Base-by-base conservation (phyloP, 1,140 invertebrate genomes). In the Limonius californicus region DNA sequence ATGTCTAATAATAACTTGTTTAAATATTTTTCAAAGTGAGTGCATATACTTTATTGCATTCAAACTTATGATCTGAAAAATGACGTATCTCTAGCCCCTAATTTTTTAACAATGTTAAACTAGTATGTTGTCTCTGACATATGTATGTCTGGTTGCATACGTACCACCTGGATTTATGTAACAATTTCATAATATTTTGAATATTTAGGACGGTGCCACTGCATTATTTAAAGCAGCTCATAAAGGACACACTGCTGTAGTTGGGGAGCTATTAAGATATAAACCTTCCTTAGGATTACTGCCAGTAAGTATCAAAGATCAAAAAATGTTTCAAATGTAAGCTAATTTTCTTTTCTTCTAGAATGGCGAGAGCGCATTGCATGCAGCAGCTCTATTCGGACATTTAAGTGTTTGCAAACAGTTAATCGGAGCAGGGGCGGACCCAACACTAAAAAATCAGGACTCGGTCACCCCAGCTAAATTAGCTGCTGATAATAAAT, bases 181-280 rank as follows among this genome's bases (percentile, higher is more conserved):
- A n/a, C 32, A n/a, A 35, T 8, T 8, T 8, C 8, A 35, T n/a
- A 35, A 35, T 35, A 35, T 35, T n/a, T n/a, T n/a, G n/a, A n/a
- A n/a, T n/a, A n/a, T 50, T 21, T 75, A 91, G 87, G 91, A 96
- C 78, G 94, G 94, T 12, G 92, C 91, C 16, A 95, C 94, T 0
- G 87, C 94, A 2, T 78, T 97, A 19, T 96, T 95, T 74, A 96
- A 97, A 79, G 94, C 94, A 1, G 85, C 91, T 18, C 94, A 97
- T 76, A 96, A 97, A 79, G 94, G 94, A 0, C 92, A 95, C 72
- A 79, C 87, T 2, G 88, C 89, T 32, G 92, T 96, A n/a, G 87
- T 94, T 0, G 83, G 85, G 0, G 90, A 92, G 76, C 79, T 97
- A 57, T 82, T 96, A 6, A 90, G 89, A 73, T 88, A 90, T 71